Conservation (phyloP, 1,140 invertebrate species). For the Aplysia californica region DNA sequence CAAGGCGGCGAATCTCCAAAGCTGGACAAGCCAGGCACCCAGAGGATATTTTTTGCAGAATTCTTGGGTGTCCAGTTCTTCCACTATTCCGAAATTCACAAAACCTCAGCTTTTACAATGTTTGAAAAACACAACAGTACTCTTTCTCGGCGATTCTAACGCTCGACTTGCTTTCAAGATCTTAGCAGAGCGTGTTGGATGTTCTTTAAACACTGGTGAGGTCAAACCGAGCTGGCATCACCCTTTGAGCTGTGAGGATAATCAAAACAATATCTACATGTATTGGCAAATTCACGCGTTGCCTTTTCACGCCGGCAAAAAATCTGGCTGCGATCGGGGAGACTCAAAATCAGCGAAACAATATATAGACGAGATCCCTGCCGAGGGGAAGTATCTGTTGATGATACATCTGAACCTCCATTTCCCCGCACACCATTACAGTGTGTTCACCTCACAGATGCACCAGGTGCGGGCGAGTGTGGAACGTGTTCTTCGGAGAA, state of each 20-base stretch:
- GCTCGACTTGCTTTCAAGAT: not conserved
- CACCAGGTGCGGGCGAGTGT: not conserved
- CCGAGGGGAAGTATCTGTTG: not conserved
- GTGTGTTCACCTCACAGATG: not conserved
- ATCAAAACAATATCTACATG: not conserved
- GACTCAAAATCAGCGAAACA: not conserved
- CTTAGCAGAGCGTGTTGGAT: not conserved
- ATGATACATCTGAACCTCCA: constrained; percentile 4
- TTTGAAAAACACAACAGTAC: not conserved
- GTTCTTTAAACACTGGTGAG: not conserved
- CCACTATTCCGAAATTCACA: not conserved
- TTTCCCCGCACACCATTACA: not conserved
- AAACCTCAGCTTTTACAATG: not conserved
- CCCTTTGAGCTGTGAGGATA: not conserved
- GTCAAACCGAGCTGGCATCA: not conserved
- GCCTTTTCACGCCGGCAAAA: not conserved
- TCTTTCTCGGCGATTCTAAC: not conserved
- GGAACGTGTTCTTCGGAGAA: not conserved
- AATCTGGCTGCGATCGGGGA: too few species aligned
- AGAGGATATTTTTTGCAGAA: not conserved
- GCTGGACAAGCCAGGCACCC: not conserved
- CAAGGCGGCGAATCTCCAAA: not conserved
- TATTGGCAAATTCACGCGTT: constrained; percentile 2
- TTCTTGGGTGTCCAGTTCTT: not conserved
- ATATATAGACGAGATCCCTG: constrained; percentile 1